A percentile compares a stretch with the other conserved stretches of the same genome.
These are phyloP conservation scores for Channa maculata DNA, from an alignment of 2,113 vertebrate species.

Conservation along the genomic window DNA sequence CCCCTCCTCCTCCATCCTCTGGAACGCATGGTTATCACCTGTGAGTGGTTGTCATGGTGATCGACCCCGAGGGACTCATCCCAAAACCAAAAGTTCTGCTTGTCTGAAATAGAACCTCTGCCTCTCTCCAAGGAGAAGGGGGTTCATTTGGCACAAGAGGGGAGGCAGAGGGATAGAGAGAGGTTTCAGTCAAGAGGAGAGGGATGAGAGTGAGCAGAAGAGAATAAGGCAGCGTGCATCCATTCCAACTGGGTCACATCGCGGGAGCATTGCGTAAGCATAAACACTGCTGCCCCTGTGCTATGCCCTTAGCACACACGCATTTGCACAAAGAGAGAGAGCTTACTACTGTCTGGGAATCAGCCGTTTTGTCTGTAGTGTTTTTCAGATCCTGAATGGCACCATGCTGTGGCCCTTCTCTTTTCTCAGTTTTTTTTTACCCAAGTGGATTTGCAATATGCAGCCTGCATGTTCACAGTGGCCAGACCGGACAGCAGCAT, in stretches of 20 bases:
- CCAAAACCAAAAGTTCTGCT: slow-evolving; percentile 81
- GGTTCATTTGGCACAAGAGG: slow-evolving; percentile 57
- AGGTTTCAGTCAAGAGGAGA: slow-evolving; percentile 21
- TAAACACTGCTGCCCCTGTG: slow-evolving; percentile 82
- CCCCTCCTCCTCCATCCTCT: slow-evolving; percentile 55
- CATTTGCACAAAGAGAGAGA: slow-evolving; percentile 17
- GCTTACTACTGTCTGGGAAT: slow-evolving; percentile 57
- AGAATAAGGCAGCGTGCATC: slow-evolving; percentile 69
- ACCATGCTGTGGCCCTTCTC: slow-evolving; percentile 28
- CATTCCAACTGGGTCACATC: slow-evolving; percentile 83
- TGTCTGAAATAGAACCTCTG: slow-evolving; percentile 76
- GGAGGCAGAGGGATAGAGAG: background rate
- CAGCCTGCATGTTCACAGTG: slow-evolving; percentile 46
- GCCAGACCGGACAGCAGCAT: slow-evolving; percentile 66
- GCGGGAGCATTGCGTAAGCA: slow-evolving; percentile 80
- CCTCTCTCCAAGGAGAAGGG: slow-evolving; percentile 49
- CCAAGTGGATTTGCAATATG: slow-evolving; percentile 50
- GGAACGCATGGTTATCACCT: slow-evolving; percentile 75
- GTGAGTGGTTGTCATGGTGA: slow-evolving; percentile 82
- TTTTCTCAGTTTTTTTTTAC: slow-evolving; percentile 15
- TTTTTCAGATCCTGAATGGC: slow-evolving; percentile 19
- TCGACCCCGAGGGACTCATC: slow-evolving; percentile 78
- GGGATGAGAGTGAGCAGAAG: slow-evolving; percentile 39
- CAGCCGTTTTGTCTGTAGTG: slow-evolving; percentile 36
- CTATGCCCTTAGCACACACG: slow-evolving; percentile 65